Base-by-base conservation (phyloP, 1,140 invertebrate genomes). In the Drosophila ficusphila region DNA sequence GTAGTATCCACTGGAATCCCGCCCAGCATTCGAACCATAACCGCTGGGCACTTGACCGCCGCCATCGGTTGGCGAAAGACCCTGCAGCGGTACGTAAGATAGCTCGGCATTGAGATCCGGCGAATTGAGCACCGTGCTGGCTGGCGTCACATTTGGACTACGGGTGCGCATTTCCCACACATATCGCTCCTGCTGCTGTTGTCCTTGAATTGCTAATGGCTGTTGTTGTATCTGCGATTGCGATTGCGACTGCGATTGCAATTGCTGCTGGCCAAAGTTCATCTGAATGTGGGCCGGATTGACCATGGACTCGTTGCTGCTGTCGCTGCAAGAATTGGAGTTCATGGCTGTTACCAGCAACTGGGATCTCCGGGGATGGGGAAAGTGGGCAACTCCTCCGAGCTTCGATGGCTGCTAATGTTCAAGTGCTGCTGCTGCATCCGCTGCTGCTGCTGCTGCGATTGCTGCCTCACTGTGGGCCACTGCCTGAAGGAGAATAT, bases 81-180 rank as follows among this genome's bases (percentile, higher is more conserved):
- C 81, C 44, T 72, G 78, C 61, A 89, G 36, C 6, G 74, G 74
- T 0, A 67, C 61, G 47, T 88, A 88, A 21, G 71, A 61, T 16
- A 88, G 54, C 8, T 90, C 89, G 9, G 82, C 76, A 65, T 79
- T 90, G 19, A 91, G 56, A 67, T 91, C 90, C 11, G 91, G 91
- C 14, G 91, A 91, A 51, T 91, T 91, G 0, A 91, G 69, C 41
- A 91, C 90, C 5, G 90, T 91, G 61, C 90, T 91, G 34, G 85
- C 89, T n/a, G 91, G 91, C 19, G 91, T 91, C 11, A 90, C 78
- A 39, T 90, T 91, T 7, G 90, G 89, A 47, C 90, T 91, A 23
- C 86, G 89, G 14, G 82, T 75, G 14, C 90, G 67, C 90, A 91
- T 91, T 69, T 91, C 90, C 90, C 90, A 91, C 12, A 91, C 89